phyloP scores from a whole-genome alignment of 2,888 invertebrate species.

The Cheilosia scutellata region DNA sequence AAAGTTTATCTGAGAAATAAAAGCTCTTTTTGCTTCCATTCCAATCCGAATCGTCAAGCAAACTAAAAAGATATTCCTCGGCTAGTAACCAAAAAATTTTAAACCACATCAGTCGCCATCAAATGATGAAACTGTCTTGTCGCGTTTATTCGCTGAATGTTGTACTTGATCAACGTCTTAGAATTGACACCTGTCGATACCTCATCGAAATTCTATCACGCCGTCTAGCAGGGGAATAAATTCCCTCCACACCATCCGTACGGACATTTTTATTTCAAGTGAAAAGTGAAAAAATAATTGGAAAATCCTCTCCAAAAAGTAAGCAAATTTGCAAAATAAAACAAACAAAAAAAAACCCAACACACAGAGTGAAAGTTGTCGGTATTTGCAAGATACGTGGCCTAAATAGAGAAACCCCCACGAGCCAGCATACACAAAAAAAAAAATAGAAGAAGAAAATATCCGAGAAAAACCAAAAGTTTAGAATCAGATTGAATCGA shows the following conservation, averaged over 20 bases:
- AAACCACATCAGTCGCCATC: slow-evolving; percentile 81
- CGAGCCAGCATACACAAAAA: slow-evolving; percentile 12
- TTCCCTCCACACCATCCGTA: slow-evolving; percentile 43
- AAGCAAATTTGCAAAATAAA: slow-evolving; percentile 30
- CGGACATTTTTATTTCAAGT: slow-evolving; percentile 25
- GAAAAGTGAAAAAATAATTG: slow-evolving; percentile 32
- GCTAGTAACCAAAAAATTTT: slow-evolving; percentile 68
- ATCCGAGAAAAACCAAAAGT: slow-evolving; percentile 25
- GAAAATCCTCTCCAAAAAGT: slow-evolving; percentile 28
- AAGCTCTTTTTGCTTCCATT: slow-evolving; percentile 1
- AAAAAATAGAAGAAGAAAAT: slow-evolving; percentile 11
- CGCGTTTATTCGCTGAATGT: slow-evolving; percentile 82
- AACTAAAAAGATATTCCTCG: slow-evolving; percentile 61
- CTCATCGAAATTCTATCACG: slow-evolving; percentile 84
- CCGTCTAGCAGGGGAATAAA: slow-evolving; percentile 83
- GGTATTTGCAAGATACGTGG: slow-evolving; percentile 49
- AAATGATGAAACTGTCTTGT: slow-evolving; percentile 84
- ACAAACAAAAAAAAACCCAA: slow-evolving; percentile 36
- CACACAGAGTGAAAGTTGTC: slow-evolving; percentile 58
- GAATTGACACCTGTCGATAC: slow-evolving; percentile 84
- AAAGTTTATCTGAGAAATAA: neutral
- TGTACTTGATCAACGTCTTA: slow-evolving; percentile 83
- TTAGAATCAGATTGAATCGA: slow-evolving; percentile 29
- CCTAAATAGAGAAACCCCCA: slow-evolving; percentile 55
- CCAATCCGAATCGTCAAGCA: neutral